These are phyloP conservation scores for Pseudochirops corinnae DNA, from an alignment of 2,797 vertebrate species.

Conservation along the genomic window DNA sequence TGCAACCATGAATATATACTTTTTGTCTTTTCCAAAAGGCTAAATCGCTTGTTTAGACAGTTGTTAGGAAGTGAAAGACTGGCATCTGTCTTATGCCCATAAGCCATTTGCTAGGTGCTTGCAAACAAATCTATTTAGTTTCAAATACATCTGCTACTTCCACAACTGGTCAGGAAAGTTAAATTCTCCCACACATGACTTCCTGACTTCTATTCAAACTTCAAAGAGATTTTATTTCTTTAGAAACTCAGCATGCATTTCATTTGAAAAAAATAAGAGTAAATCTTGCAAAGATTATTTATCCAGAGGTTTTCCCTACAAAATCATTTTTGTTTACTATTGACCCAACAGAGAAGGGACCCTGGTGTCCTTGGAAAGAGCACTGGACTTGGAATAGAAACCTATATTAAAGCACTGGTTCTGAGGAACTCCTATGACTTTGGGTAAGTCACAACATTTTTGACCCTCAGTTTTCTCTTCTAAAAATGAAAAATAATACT, in stretches of 20 bases:
- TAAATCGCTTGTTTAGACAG: slow-evolving; percentile 57
- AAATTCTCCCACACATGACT: slow-evolving; percentile 58
- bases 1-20: background rate
- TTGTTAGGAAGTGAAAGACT: slow-evolving; percentile 53
- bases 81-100: slow-evolving; percentile 54
- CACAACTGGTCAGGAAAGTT: slow-evolving; percentile 62
- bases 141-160: slow-evolving; percentile 69
- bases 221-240: slow-evolving; percentile 50
- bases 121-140: slow-evolving; percentile 68
- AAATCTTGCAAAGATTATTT: slow-evolving; percentile 40
- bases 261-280: slow-evolving; percentile 57
- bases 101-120: slow-evolving; percentile 51
- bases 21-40: slow-evolving; percentile 31
- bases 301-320: slow-evolving; percentile 4
- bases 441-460: background rate
- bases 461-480: background rate
- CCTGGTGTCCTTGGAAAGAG: background rate
- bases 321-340: background rate
- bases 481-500: background rate
- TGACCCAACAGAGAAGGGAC: slow-evolving; percentile 16
- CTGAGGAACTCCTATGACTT: background rate
- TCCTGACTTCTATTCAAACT: slow-evolving; percentile 59
- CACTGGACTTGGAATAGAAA: background rate
- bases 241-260: slow-evolving; percentile 51
- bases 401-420: background rate